Conservation (phyloP, 53 echinoderm and acorn worm genomes). For the Crossaster papposus region DNA sequence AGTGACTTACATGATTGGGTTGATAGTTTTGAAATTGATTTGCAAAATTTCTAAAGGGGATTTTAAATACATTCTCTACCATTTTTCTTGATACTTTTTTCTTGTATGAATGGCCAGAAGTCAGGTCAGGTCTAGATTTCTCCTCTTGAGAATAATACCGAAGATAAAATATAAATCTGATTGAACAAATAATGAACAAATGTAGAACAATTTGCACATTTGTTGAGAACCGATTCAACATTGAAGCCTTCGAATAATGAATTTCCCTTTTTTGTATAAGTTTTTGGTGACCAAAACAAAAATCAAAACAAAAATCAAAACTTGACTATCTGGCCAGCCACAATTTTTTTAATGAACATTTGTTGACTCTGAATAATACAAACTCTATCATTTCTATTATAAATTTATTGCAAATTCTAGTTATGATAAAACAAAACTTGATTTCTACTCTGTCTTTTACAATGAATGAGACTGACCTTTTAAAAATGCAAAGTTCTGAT, state of each 20-base stretch:
- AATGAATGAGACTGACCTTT: no score
- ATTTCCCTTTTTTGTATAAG: background rate
- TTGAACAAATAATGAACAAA: no score
- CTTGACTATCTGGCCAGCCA: background rate
- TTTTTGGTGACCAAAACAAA: background rate
- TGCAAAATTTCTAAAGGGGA: slow-evolving; percentile 16
- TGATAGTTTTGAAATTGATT: background rate
- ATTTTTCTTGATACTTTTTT: background rate
- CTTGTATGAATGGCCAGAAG: background rate
- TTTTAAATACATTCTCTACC: slow-evolving; percentile 22
- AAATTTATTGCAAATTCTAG: no score
- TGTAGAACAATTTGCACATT: background rate
- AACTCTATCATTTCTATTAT: no score
- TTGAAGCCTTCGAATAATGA: background rate
- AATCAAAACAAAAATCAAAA: background rate
- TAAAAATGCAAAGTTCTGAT: no score
- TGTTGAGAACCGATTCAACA: background rate
- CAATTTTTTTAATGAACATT: background rate
- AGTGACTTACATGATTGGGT: background rate
- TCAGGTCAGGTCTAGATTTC: background rate
- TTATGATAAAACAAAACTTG: no score
- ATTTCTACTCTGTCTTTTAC: no score
- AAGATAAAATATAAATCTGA: no score
- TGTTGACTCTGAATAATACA: no score
- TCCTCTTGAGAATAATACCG: no score